Percentiles rank a stretch among this genome's conserved stretches.
phyloP scores from a whole-genome alignment of 37 sponge, comb jelly and placozoan genomes.

The Spongilla lacustris region DNA sequence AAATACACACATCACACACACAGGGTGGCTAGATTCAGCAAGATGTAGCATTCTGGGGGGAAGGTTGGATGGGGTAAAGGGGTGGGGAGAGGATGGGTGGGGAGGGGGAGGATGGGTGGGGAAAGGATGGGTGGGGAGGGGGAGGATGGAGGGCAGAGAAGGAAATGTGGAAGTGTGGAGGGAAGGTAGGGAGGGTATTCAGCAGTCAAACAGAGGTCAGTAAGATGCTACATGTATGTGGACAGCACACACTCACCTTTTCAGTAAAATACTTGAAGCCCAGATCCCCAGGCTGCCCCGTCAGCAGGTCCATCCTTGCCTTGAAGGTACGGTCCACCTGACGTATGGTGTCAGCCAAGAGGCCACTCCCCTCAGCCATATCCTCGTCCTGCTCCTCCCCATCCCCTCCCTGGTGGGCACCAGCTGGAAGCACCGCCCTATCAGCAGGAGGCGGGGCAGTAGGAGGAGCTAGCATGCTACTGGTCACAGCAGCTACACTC shows the following conservation, averaged over 20 bases:
- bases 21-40: not conserved
- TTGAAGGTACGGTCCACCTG: conserved; percentile 40
- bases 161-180: too few species aligned
- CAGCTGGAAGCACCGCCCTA: not conserved
- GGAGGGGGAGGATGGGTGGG: not conserved
- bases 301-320: conserved; percentile 42
- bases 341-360: conserved; percentile 63
- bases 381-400: conserved; percentile 5
- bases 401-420: not conserved
- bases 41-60: too few species aligned
- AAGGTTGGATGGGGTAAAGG: too few species aligned
- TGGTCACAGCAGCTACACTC: not conserved
- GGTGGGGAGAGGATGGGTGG: not conserved
- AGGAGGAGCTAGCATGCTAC: not conserved
- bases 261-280: conserved; percentile 72
- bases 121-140: not conserved
- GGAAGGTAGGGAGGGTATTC: too few species aligned
- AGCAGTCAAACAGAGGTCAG: too few species aligned
- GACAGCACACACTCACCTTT: conserved; percentile 40
- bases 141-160: too few species aligned
- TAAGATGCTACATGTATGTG: not conserved
- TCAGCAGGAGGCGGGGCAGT: not conserved
- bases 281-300: conserved; percentile 61
- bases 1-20: not conserved
- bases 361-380: conserved; percentile 39